phyloP scores from a whole-genome alignment of 2,797 vertebrate species.

The Phoxinus dragarum region DNA sequence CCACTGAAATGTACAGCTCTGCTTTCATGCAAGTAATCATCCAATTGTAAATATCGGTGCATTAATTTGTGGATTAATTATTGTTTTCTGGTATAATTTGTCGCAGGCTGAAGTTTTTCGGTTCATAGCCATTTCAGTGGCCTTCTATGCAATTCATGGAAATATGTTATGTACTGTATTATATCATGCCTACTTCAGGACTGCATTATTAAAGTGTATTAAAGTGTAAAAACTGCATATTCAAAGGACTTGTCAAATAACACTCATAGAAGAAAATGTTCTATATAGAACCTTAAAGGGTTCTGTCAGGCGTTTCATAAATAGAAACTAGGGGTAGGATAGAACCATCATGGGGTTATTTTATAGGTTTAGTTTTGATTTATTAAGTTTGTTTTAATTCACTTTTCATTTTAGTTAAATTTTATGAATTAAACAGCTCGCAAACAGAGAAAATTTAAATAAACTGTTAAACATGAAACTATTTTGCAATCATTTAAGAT shows the following conservation, averaged over 20 bases:
- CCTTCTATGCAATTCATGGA: neutral
- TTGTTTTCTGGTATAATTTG: neutral
- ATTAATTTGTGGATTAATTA: neutral
- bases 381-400: neutral
- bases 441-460: neutral
- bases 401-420: neutral
- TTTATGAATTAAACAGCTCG: neutral
- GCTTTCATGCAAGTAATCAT: neutral
- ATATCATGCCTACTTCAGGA: neutral
- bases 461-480: too few species aligned
- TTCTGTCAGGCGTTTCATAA: neutral
- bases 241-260: neutral
- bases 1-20: neutral
- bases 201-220: neutral
- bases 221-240: neutral
- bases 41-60: neutral
- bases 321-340: neutral
- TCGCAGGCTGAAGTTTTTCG: neutral
- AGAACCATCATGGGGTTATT: neutral
- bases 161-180: neutral
- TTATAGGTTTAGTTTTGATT: neutral
- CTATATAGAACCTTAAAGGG: neutral
- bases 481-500: neutral
- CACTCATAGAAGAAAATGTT: neutral
- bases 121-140: neutral